These are phyloP conservation scores for Anarrhichthys ocellatus DNA, from an alignment of 2,113 vertebrate species.

Conservation along the genomic window DNA sequence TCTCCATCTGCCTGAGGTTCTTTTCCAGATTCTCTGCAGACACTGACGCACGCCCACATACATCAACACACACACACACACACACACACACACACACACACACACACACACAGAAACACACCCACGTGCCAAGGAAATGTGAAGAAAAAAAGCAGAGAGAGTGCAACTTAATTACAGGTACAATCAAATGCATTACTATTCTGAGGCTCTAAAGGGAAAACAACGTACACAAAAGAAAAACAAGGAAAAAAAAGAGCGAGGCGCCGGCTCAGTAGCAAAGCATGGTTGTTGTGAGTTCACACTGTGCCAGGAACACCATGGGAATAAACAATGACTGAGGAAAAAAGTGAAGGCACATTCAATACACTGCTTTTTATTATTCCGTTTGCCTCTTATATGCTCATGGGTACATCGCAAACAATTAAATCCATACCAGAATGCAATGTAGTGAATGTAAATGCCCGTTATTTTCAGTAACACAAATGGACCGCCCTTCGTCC, in stretches of 20 bases:
- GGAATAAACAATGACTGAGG: conserved; percentile 54
- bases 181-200: conserved; percentile 55
- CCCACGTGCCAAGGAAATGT: conserved; percentile 22
- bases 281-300: conserved; percentile 50
- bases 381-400: conserved; percentile 15
- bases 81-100: conserved; percentile 13
- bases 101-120: conserved; percentile 33
- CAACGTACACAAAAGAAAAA: conserved; percentile 13
- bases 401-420: conserved; percentile 16
- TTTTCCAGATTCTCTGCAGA: conserved; percentile 98
- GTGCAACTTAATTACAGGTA: conserved; percentile 60
- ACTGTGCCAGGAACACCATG: conserved; percentile 24
- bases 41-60: conserved; percentile 82
- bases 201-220: conserved; percentile 35
- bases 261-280: conserved; percentile 27
- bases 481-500: conserved; percentile 13
- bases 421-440: conserved; percentile 21
- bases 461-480: not conserved
- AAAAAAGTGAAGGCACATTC: conserved; percentile 30
- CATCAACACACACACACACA: conserved; percentile 27
- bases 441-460: not conserved
- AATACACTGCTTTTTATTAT: conserved; percentile 44
- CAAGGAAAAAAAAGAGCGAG: conserved; percentile 9
- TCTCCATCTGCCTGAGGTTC: conserved; percentile 96
- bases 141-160: conserved; percentile 33